Conservation (phyloP, 2,797 vertebrate genomes). For the Anguilla pacifica region DNA sequence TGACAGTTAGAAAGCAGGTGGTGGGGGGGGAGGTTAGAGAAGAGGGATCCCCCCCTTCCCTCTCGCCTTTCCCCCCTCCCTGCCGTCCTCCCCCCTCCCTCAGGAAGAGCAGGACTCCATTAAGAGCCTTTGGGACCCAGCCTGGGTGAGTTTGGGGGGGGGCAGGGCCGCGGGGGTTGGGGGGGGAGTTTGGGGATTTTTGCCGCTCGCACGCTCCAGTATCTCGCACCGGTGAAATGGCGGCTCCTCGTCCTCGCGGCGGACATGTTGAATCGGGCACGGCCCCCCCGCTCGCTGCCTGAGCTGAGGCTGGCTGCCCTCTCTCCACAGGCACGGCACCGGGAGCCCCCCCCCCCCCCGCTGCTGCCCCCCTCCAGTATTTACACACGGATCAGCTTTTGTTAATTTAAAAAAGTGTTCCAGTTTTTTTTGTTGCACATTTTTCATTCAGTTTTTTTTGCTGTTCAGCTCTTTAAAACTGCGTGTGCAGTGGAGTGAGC, state of each 20-base stretch:
- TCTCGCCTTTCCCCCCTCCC: conserved; percentile 30
- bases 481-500: background rate
- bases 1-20: background rate
- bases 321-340: no score
- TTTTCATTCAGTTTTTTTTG: no score
- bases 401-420: no score
- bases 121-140: background rate
- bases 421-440: no score
- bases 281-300: background rate
- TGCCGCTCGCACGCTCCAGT: background rate
- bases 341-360: no score
- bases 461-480: no score
- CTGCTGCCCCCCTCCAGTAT: no score
- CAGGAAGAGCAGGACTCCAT: background rate
- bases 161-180: background rate
- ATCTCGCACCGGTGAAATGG: background rate
- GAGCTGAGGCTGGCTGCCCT: background rate
- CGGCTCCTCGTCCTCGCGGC: background rate
- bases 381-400: no score
- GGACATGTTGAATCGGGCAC: background rate
- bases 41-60: background rate
- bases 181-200: background rate
- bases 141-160: no score
- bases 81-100: conserved; percentile 2
- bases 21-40: background rate